Evolutionary conservation across 2,888 invertebrate species (phyloP), one percentile per base, ranked within the genome.

Genomic region (Lysandra bellargus): DNA sequence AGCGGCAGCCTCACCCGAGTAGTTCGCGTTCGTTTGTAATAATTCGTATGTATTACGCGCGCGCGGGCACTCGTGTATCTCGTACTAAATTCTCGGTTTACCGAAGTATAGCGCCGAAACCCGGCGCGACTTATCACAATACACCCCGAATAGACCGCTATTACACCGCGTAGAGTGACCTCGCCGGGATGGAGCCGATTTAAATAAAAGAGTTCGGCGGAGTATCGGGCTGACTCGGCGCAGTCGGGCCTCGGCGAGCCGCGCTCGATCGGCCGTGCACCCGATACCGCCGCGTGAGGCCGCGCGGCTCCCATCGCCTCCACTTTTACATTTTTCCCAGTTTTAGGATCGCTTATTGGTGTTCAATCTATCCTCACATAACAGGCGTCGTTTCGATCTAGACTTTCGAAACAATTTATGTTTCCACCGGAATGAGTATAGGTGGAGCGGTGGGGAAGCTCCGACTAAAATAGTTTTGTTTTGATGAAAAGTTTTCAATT

Each of bases 131-230:
- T 14, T 14, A 69, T 69, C 5, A 69, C 69, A 69, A 69, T 33
- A 69, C 64, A 30, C 4, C 69, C 7, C 30, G 12, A 30, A 4
- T 14, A 37, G 33, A 30, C 30, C 69, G 33, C 12, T 69, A 37
- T 69, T 33, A 37, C 69, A 14, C 33, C 23, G n/a, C 69, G n/a
- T n/a, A 44, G 40, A 44, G 40, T 75, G 30, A 30, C 23, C 23
- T n/a, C 49, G 53, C 44, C 49, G 75, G 49, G 44, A 76, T 76
- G 44, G 33, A 30, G 49, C 1, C 37, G 76, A 76, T 76, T 76
- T 76, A 57, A 57, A 76, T 76, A 57, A 57, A 76, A 57, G 57
- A 76, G 53, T 37, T 76, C 30, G 75, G 23, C 23, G n/a, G 6
- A 12, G 9, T 57, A 76, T 9, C 76, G 75, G 12, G 44, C 14